Conservation (phyloP, 2,113 vertebrate genomes). For the Chionodraco myersi region DNA sequence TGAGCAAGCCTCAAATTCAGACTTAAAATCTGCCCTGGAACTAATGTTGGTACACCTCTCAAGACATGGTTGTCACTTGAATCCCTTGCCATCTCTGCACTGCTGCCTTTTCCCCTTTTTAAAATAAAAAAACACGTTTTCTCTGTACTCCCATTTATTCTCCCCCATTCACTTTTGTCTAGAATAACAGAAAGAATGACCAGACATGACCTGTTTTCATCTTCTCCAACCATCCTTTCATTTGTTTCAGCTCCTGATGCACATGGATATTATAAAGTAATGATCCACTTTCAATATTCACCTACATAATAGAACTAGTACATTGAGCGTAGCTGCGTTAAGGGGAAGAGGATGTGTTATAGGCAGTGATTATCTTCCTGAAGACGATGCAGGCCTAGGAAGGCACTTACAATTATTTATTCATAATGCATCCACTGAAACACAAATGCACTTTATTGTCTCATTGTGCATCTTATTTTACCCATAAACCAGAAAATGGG, state of each 20-base stretch:
- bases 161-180: conserved; percentile 18
- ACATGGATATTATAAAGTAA: conserved; percentile 80
- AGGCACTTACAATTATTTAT: conserved; percentile 93
- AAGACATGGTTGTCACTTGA: conserved; percentile 17
- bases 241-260: conserved; percentile 47
- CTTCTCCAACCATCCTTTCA: conserved; percentile 25
- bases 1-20: background rate
- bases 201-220: conserved; percentile 32
- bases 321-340: conserved; percentile 63
- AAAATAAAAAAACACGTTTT: background rate
- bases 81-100: background rate
- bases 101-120: background rate
- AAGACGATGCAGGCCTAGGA: conserved; percentile 74
- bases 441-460: conserved; percentile 95
- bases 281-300: conserved; percentile 79
- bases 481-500: conserved; percentile 89
- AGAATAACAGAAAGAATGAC: conserved; percentile 25
- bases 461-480: conserved; percentile 92
- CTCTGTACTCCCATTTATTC: background rate
- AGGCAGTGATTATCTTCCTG: conserved; percentile 82
- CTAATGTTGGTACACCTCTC: conserved; percentile 13
- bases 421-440: conserved; percentile 89
- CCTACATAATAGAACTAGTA: conserved; percentile 72
- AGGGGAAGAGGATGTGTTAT: conserved; percentile 70
- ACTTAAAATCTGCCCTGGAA: conserved; percentile 1